A percentile compares a stretch with the other conserved stretches of the same genome.
phyloP scores from a whole-genome alignment of 2,888 invertebrate genomes.

The Callyntrura sp. region DNA sequence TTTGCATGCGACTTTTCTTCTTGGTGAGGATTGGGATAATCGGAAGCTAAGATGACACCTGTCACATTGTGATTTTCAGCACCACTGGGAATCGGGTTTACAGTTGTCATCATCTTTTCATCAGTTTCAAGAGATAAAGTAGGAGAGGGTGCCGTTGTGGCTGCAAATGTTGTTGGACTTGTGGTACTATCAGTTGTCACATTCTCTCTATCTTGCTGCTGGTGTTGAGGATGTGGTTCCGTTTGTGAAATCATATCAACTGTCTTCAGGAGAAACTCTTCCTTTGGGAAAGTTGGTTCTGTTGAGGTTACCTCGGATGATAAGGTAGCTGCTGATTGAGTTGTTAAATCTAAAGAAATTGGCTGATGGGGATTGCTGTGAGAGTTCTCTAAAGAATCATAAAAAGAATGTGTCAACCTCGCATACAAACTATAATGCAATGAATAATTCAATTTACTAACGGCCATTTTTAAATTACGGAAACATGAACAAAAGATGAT shows the following conservation, averaged over 20 bases:
- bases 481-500: background rate
- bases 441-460: background rate
- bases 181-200: background rate
- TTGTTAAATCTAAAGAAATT: background rate
- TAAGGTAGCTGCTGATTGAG: background rate
- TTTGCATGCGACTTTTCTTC: background rate
- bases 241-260: background rate
- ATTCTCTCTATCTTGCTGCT: background rate
- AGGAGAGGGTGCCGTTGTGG: background rate
- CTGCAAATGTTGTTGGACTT: background rate
- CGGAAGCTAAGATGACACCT: background rate
- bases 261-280: background rate
- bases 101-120: background rate
- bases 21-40: background rate
- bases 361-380: background rate
- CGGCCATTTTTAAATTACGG: background rate
- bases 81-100: background rate
- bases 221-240: background rate
- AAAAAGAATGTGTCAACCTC: background rate
- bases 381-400: constrained; percentile 5
- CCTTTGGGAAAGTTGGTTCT: constrained; percentile 31
- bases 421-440: background rate
- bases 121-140: background rate
- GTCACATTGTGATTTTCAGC: constrained; percentile 44
- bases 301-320: background rate